Conservation (phyloP, 37 sponge, comb jelly and placozoan genomes). For the Bolinopsis microptera region DNA sequence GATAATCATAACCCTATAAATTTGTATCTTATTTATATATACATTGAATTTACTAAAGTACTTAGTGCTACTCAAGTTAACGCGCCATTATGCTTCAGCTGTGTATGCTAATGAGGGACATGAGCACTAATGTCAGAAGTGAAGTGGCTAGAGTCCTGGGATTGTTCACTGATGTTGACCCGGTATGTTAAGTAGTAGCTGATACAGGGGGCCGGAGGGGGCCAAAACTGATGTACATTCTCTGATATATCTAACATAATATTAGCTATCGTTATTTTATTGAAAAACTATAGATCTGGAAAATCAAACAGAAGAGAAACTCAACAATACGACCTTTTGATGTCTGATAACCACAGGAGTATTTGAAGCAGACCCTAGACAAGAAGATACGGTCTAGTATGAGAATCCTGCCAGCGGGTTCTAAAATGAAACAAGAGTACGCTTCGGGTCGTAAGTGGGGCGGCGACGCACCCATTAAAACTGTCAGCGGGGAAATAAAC, state of each 20-base stretch:
- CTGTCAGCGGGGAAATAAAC: conserved; percentile 32
- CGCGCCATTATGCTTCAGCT: conserved; percentile 7
- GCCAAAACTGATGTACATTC: too few relatives aligned
- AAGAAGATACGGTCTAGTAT: conserved; percentile 32
- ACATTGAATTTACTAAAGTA: too few relatives aligned
- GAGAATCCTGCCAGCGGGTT: conserved; percentile 15
- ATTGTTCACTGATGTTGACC: conserved; percentile 6
- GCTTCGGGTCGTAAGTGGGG: conserved; percentile 34
- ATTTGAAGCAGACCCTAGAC: conserved; percentile 43
- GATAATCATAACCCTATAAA: too few relatives aligned
- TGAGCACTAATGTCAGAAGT: not conserved
- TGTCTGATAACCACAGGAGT: too few relatives aligned
- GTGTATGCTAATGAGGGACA: conserved; percentile 20
- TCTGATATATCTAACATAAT: too few relatives aligned
- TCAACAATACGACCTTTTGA: too few relatives aligned
- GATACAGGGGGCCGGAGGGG: too few relatives aligned
- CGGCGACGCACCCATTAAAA: conserved; percentile 34
- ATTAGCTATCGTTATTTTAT: too few relatives aligned
- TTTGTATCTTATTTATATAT: too few relatives aligned
- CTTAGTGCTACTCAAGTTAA: too few relatives aligned
- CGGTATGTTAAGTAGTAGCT: conserved; percentile 20
- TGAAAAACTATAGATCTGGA: too few relatives aligned
- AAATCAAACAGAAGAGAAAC: too few relatives aligned
- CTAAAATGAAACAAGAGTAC: conserved; percentile 36
- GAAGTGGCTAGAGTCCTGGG: conserved; percentile 8